Percentiles rank a stretch among this genome's conserved stretches.
Conservation (phyloP, 2,797 vertebrate genomes). For the Propithecus deckenii region DNA sequence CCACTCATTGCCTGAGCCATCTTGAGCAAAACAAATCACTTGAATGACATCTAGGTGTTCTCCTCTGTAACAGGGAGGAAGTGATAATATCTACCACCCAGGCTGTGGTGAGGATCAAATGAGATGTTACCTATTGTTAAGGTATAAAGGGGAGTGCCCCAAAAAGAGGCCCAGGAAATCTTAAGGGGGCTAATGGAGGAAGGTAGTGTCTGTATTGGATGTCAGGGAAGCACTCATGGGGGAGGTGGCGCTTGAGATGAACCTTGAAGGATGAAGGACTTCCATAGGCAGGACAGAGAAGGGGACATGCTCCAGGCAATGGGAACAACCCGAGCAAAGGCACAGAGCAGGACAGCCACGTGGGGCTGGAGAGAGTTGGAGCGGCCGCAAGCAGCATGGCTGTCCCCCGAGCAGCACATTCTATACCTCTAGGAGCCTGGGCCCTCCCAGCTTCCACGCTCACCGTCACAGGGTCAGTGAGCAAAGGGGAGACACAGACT, state of each 20-base stretch:
- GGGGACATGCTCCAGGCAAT: neutral
- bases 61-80: conserved; percentile 37
- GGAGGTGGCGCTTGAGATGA: neutral
- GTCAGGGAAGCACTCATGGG: neutral
- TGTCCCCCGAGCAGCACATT: neutral
- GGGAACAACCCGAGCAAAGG: neutral
- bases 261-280: neutral
- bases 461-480: neutral
- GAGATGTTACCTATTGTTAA: neutral
- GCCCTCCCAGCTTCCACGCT: neutral
- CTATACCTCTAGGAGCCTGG: neutral
- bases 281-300: neutral
- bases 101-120: conserved; percentile 19
- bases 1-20: neutral
- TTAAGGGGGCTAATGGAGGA: neutral
- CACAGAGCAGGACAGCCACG: neutral
- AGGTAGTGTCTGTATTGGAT: neutral
- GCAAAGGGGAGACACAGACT: neutral
- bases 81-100: conserved; percentile 13
- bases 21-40: conserved; percentile 39
- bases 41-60: neutral
- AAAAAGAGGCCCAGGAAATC: conserved; percentile 15
- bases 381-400: neutral
- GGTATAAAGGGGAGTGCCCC: neutral
- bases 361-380: neutral